phyloP scores from a whole-genome alignment of 2,888 invertebrate species.

The Caenorhabditis uteleia region DNA sequence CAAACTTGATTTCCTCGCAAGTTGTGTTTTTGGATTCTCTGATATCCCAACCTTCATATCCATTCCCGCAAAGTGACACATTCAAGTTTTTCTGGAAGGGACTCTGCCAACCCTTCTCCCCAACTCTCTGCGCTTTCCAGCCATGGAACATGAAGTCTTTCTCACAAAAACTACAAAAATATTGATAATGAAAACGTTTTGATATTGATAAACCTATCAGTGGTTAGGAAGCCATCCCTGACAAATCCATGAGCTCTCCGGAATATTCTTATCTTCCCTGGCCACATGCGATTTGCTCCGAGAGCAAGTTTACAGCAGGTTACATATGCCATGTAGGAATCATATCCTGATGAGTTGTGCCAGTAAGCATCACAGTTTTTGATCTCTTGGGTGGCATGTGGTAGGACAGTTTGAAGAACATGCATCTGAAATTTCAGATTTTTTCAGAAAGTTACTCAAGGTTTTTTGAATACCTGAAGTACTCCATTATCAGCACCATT shows the following conservation, averaged over 20 bases:
- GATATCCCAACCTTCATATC: constrained; percentile 38
- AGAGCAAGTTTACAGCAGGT: constrained; percentile 61
- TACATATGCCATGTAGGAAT: constrained; percentile 66
- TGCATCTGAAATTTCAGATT: constrained; percentile 49
- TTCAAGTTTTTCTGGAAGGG: constrained; percentile 50
- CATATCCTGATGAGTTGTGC: constrained; percentile 59
- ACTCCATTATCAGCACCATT: constrained; percentile 67
- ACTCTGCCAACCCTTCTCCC: constrained; percentile 49
- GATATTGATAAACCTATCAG: constrained; percentile 36
- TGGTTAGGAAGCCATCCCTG: constrained; percentile 56
- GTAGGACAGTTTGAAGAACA: constrained; percentile 59
- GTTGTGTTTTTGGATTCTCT: constrained; percentile 28
- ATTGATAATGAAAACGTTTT: no score
- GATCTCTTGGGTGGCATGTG: constrained; percentile 47
- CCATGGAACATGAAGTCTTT: constrained; percentile 63
- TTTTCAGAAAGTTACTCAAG: no score
- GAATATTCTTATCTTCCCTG: constrained; percentile 58
- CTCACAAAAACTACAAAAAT: constrained; percentile 31
- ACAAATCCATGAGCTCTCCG: constrained; percentile 59
- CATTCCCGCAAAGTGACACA: constrained; percentile 28
- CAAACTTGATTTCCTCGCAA: constrained; percentile 4
- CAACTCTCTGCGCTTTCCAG: constrained; percentile 53
- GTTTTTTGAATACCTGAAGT: constrained; percentile 45
- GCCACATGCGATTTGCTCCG: constrained; percentile 56
- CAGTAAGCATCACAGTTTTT: constrained; percentile 58